Evolutionary conservation across 1,140 invertebrate genomes (phyloP).

Genomic region (Lepidurus couesii): DNA sequence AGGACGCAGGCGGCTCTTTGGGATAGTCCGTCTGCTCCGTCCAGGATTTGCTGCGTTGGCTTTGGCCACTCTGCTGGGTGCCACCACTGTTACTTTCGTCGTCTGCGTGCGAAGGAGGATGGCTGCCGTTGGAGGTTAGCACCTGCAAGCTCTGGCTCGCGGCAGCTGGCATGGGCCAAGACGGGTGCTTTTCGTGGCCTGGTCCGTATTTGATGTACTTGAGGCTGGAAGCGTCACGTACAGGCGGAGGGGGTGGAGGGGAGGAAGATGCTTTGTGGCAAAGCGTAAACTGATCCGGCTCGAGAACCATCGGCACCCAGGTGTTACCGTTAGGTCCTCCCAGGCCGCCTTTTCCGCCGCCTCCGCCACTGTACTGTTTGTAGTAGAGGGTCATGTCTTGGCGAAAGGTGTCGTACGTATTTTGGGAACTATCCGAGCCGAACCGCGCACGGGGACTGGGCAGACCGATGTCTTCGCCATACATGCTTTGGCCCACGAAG

Average conservation of each 20-base stretch:
- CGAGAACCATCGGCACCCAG: constrained; percentile 33
- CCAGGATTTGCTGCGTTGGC: constrained; percentile 58
- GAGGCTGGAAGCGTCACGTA: constrained; percentile 62
- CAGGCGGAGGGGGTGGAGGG: constrained; percentile 48
- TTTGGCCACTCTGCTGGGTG: constrained; percentile 13
- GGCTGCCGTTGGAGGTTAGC: constrained; percentile 32
- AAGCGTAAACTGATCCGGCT: constrained; percentile 33
- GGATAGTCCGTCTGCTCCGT: constrained; percentile 67
- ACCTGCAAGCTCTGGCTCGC: constrained; percentile 44
- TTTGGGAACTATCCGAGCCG: constrained; percentile 5
- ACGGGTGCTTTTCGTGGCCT: constrained; percentile 73
- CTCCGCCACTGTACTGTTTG: constrained; percentile 33
- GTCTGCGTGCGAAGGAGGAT: constrained; percentile 23
- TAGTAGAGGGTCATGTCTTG: constrained; percentile 32
- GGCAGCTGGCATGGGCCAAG: constrained; percentile 59
- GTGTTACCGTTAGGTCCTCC: constrained; percentile 25
- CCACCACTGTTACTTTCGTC: constrained; percentile 24
- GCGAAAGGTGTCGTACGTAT: constrained; percentile 11
- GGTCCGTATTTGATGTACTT: constrained; percentile 57
- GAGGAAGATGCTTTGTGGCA: constrained; percentile 41
- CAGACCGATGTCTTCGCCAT: constrained; percentile 21
- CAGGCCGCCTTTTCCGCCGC: not conserved
- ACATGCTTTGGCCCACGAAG: not conserved
- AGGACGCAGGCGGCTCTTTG: constrained; percentile 59
- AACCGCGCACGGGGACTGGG: constrained; percentile 9